phyloP scores from a whole-genome alignment of 2,888 invertebrate genomes.

The Dynastes grantii region DNA sequence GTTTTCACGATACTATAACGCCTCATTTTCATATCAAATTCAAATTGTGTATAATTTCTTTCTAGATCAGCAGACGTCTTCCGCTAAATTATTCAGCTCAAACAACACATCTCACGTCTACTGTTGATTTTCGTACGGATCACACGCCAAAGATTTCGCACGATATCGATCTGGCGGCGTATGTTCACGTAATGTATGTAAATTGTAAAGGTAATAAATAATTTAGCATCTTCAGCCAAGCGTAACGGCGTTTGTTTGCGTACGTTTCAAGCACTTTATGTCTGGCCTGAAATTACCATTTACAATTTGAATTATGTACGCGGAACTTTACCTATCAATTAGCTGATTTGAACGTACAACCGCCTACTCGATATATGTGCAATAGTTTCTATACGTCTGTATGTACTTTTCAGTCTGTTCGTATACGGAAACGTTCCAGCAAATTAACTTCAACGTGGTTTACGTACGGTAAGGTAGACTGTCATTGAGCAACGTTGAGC shows the following conservation, averaged over 20 bases:
- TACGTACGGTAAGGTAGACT: no score
- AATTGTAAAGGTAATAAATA: slow-evolving; percentile 40
- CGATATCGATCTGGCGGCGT: slow-evolving; percentile 18
- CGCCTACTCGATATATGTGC: neutral
- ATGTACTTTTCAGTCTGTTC: slow-evolving; percentile 5
- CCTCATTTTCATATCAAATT: neutral
- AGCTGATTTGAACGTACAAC: slow-evolving; percentile 9
- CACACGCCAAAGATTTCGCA: slow-evolving; percentile 7
- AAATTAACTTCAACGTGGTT: neutral
- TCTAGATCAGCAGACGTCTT: slow-evolving; percentile 8
- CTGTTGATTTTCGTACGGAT: slow-evolving; percentile 14
- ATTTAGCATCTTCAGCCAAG: slow-evolving; percentile 36
- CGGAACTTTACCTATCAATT: slow-evolving; percentile 35
- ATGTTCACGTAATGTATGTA: slow-evolving; percentile 12
- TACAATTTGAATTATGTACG: slow-evolving; percentile 34
- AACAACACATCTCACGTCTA: neutral
- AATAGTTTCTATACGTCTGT: slow-evolving; percentile 1
- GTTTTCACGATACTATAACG: no score
- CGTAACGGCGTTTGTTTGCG: slow-evolving; percentile 17
- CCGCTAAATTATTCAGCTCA: slow-evolving; percentile 19
- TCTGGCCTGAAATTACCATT: slow-evolving; percentile 17
- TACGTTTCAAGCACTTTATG: slow-evolving; percentile 13
- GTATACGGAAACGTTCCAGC: neutral
- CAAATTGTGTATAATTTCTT: slow-evolving; percentile 4
- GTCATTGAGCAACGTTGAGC: no score